Evolutionary conservation across 2,888 invertebrate genomes (phyloP), one percentile per base, ranked within the genome.

Genomic region (Sarcophaga variegata): DNA sequence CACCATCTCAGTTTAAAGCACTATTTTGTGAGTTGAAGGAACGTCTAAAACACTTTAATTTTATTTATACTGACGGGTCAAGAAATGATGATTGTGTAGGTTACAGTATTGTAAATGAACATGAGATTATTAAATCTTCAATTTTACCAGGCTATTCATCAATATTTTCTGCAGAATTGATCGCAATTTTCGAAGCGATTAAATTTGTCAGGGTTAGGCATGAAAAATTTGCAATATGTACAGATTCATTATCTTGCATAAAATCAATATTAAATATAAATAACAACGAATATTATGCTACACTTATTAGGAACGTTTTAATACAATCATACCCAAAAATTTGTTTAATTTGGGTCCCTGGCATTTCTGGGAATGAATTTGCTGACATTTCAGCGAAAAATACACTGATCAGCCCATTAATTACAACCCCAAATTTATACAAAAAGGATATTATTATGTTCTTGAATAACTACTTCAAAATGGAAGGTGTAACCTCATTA

Each of bases 151-250:
- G 8, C 22, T 47, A 63, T 25, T 47, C 63, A 20, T 47, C 75
- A 22, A 64, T 75, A 6, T 63, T 47, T 49, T 75, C 75, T 45
- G 75, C 75, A 6, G 63, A 75, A 64, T 4, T 75, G 4, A 75
- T 75, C 4, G 75, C 64, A 22, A 63, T 75, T 8, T 27, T 25
- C 3, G 25, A 25, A 25, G 27, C 27, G 5, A 27, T 27, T 27
- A 25, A 25, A 25, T 25, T 25, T 25, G 25, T 25, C 25, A 25
- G 25, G 2, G 25, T 25, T 3, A 25, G 25, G 27, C 27, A 47
- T n/a, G 67, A 64, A 11, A 45, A 64, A n/a, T 74, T 45, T 45
- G 25, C 22, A 17, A 72, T 72, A 25, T 72, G 60, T 47, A 45
- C 74, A 8, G 62, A 74, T 12, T 62, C 74, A 4, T 20, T 74